Evolutionary conservation across 2,113 vertebrate species (phyloP).

Genomic region (Mustela nigripes): DNA sequence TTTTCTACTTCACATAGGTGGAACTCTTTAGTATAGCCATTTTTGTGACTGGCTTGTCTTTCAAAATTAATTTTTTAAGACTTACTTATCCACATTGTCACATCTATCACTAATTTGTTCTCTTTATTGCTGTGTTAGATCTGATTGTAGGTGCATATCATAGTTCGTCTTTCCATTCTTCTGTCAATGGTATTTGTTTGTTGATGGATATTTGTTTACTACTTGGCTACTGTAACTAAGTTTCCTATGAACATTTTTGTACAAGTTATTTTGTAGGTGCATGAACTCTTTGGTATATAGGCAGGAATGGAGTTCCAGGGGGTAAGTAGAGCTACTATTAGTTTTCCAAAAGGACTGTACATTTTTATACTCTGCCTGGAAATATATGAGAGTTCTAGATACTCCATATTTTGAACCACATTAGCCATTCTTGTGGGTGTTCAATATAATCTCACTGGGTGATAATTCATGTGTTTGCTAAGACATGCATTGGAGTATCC

Average conservation of each 20-base stretch:
- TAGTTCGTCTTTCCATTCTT: not conserved
- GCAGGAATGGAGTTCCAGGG: not conserved
- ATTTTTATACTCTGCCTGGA: not conserved
- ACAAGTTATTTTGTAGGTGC: not conserved
- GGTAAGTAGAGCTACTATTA: not conserved
- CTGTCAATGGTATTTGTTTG: not conserved
- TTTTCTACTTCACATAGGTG: not conserved
- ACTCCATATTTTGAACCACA: not conserved
- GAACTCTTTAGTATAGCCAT: not conserved
- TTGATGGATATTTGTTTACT: not conserved
- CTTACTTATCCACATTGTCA: not conserved
- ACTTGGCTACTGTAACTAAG: not conserved
- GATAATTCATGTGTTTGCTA: not conserved
- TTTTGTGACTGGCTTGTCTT: not conserved
- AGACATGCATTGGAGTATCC: not conserved
- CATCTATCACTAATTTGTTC: not conserved
- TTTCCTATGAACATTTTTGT: not conserved
- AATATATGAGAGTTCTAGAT: not conserved
- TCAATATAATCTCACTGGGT: not conserved
- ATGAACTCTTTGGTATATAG: not conserved
- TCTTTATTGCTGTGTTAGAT: not conserved
- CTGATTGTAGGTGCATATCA: not conserved
- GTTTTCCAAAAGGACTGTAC: not conserved
- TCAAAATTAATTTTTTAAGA: not conserved
- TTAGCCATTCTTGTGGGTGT: not conserved